Conservation (phyloP, 2,797 vertebrate species). For the Adrianichthys oophorus region DNA sequence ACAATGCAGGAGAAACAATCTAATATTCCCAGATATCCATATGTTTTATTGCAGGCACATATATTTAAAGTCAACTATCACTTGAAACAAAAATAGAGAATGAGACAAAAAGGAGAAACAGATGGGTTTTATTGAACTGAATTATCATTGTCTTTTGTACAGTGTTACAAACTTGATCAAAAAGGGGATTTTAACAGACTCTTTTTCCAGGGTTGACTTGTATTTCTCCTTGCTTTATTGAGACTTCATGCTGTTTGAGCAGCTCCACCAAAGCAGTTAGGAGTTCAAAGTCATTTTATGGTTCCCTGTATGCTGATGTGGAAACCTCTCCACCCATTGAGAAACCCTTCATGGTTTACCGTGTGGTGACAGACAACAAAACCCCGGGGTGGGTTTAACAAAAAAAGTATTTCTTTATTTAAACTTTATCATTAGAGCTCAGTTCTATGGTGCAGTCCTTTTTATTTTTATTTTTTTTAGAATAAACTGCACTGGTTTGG, state of each 20-base stretch:
- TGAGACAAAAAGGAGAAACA: too few relatives aligned
- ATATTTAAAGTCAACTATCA: too few relatives aligned
- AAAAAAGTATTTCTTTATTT: neutral
- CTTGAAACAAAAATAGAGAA: too few relatives aligned
- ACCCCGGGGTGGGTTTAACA: neutral
- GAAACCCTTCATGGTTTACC: neutral
- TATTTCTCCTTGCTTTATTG: slow-evolving; percentile 31
- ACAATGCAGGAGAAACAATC: too few relatives aligned
- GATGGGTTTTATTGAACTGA: too few relatives aligned
- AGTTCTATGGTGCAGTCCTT: too few relatives aligned
- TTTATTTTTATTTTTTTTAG: too few relatives aligned
- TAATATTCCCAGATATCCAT: too few relatives aligned
- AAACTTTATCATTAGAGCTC: neutral
- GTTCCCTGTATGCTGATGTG: neutral
- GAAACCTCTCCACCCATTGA: neutral
- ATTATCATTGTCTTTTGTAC: too few relatives aligned
- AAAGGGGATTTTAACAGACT: neutral
- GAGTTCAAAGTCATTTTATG: slow-evolving; percentile 6
- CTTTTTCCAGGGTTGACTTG: slow-evolving; percentile 29
- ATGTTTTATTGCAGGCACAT: too few relatives aligned
- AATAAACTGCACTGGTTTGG: too few relatives aligned
- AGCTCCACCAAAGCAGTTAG: slow-evolving; percentile 3
- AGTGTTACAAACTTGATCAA: too few relatives aligned
- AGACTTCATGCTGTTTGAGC: slow-evolving; percentile 10
- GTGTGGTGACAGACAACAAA: neutral